Conservation (phyloP, 2,797 vertebrate genomes). For the Chromobotia macracanthus region DNA sequence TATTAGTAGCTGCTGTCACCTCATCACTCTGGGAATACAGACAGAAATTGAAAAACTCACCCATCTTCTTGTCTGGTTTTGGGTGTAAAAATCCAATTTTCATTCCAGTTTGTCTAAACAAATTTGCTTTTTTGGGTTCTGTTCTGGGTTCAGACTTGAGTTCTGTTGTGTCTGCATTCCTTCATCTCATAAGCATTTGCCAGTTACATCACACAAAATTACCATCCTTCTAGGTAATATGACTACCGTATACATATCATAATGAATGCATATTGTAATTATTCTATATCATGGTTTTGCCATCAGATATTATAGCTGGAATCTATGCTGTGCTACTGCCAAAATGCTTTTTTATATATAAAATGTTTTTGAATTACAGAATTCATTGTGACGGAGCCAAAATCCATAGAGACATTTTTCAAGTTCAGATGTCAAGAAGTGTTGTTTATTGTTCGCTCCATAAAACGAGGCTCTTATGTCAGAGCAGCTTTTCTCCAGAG, state of each 20-base stretch:
- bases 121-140: too few species aligned
- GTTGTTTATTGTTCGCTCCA: conserved; percentile 50
- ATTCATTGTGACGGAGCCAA: not conserved
- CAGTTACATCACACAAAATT: not conserved
- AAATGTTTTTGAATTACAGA: not conserved
- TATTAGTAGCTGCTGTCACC: not conserved
- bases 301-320: not conserved
- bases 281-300: not conserved
- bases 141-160: too few species aligned
- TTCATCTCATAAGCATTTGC: not conserved
- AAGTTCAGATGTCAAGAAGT: conserved; percentile 25
- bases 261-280: not conserved
- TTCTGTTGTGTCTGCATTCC: not conserved
- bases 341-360: not conserved
- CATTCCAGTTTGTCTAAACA: too few species aligned
- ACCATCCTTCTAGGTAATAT: too few species aligned
- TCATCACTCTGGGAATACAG: not conserved
- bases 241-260: not conserved
- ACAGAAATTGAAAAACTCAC: not conserved
- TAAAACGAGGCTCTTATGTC: conserved; percentile 55
- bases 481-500: conserved; percentile 13
- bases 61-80: conserved; percentile 2
- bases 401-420: not conserved
- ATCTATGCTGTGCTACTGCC: not conserved
- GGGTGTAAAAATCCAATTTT: not conserved